A percentile compares a stretch with the other conserved stretches of the same genome.
These are phyloP conservation scores for Neopelma chrysocephalum DNA, from an alignment of 2,797 vertebrate species.

Conservation along the genomic window DNA sequence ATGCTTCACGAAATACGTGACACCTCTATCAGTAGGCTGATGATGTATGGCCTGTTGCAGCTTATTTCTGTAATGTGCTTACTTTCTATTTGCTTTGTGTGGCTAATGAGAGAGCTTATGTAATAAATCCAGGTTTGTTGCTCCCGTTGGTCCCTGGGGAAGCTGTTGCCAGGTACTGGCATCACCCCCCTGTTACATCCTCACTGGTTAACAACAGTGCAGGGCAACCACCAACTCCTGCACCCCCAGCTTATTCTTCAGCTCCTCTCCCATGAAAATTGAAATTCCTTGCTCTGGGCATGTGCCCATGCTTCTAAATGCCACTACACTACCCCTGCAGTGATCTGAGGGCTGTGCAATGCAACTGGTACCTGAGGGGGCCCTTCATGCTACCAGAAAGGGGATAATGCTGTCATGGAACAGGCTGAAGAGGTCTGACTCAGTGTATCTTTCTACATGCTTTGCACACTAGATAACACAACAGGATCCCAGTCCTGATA, in stretches of 20 bases:
- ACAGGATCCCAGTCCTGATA: neutral
- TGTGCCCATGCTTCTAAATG: neutral
- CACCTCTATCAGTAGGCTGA: neutral
- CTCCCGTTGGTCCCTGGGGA: neutral
- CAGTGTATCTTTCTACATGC: neutral
- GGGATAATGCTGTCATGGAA: neutral
- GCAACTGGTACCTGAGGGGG: neutral
- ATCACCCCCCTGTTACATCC: conserved; percentile 17
- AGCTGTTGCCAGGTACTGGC: conserved; percentile 29
- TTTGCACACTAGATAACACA: neutral
- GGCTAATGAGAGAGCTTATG: neutral
- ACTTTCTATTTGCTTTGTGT: conserved; percentile 31
- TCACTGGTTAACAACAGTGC: conserved; percentile 30
- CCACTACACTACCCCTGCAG: neutral
- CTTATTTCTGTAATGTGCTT: neutral
- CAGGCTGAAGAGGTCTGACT: neutral
- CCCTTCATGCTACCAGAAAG: neutral
- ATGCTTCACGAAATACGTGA: neutral
- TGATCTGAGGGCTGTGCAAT: neutral
- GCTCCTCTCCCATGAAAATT: neutral
- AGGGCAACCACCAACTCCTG: neutral
- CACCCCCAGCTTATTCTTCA: neutral
- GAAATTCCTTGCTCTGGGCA: neutral
- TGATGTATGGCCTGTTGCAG: neutral
- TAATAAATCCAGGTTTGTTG: conserved; percentile 5